Conservation (phyloP, 2,113 vertebrate genomes). For the Patagioenas fasciata region DNA sequence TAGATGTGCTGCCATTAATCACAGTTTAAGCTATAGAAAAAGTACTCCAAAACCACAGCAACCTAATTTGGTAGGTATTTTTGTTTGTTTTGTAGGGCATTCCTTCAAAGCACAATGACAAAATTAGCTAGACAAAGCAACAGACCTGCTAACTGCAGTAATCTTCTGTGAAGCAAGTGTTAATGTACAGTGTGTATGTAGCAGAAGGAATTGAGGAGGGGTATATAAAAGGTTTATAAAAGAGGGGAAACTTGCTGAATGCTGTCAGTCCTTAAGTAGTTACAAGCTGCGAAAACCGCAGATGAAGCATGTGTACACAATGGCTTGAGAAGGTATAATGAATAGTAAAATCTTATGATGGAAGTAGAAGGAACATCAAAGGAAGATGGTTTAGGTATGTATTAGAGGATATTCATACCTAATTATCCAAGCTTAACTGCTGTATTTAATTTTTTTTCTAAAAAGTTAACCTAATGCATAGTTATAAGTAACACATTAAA, state of each 20-base stretch:
- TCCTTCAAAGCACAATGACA: background rate
- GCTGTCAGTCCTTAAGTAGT: background rate
- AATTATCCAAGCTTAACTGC: background rate
- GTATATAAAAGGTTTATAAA: background rate
- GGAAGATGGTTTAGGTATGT: background rate
- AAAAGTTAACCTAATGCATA: background rate
- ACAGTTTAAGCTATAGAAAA: background rate
- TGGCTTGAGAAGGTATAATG: background rate
- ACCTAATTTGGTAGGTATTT: background rate
- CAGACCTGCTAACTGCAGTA: background rate
- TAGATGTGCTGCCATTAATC: background rate
- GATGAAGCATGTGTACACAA: background rate
- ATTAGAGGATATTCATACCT: background rate
- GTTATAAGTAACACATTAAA: background rate
- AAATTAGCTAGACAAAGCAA: background rate
- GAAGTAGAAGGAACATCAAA: background rate
- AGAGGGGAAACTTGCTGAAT: background rate
- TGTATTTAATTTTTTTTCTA: background rate
- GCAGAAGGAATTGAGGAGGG: background rate
- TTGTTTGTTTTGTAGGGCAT: background rate
- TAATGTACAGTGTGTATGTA: fast-evolving
- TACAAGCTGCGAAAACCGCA: background rate
- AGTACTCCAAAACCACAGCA: background rate
- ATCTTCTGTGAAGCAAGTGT: background rate
- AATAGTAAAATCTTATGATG: background rate